Conservation (phyloP, 2,113 vertebrate genomes). For the Corythornis cristatus region DNA sequence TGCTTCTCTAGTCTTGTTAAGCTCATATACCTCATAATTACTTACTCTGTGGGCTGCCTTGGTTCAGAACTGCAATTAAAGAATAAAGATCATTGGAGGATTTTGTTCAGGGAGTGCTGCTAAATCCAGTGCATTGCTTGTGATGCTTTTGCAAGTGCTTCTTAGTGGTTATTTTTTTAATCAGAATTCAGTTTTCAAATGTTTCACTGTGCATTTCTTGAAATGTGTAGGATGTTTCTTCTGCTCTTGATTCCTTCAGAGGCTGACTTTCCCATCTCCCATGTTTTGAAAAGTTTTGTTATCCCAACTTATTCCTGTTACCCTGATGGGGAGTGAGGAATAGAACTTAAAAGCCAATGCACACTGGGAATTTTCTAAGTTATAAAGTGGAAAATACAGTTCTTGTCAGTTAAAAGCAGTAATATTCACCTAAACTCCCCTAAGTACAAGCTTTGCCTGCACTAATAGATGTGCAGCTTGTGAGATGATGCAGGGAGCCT, state of each 20-base stretch:
- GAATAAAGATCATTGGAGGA: not conserved
- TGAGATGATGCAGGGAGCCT: not conserved
- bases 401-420: not conserved
- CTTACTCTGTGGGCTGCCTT: not conserved
- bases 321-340: not conserved
- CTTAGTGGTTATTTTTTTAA: not conserved
- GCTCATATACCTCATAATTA: not conserved
- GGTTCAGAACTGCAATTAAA: not conserved
- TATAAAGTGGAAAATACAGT: not conserved
- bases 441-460: not conserved
- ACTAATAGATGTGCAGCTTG: not conserved
- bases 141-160: not conserved
- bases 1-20: not conserved
- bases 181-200: not conserved
- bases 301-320: not conserved
- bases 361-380: not conserved
- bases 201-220: not conserved
- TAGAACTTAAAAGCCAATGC: not conserved
- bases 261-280: not conserved
- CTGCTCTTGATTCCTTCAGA: not conserved
- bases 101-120: not conserved
- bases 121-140: not conserved
- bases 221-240: not conserved
- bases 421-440: not conserved
- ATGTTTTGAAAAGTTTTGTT: not conserved